Conservation (phyloP, 2,888 invertebrate species). For the Pteria penguin region DNA sequence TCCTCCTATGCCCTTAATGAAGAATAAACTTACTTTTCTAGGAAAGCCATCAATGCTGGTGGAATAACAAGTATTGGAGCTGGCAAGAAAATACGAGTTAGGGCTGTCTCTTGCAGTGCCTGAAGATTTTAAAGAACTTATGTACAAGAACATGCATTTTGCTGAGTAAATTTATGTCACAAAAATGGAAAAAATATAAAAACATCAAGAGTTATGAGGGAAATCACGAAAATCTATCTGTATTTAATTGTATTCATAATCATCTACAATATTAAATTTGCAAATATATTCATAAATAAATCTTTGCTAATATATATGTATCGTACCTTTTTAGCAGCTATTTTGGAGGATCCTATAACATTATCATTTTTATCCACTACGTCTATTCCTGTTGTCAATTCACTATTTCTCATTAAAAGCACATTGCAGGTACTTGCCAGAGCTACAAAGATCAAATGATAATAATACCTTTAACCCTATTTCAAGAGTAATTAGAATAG, state of each 20-base stretch:
- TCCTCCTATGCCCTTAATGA: no score
- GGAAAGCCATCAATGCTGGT: slow-evolving; percentile 77
- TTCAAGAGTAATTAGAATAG: no score
- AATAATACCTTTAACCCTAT: no score
- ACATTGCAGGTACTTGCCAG: slow-evolving; percentile 81
- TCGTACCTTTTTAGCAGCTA: slow-evolving; percentile 81
- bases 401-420: slow-evolving; percentile 81
- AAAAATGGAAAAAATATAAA: no score
- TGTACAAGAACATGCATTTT: not conserved
- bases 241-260: no score
- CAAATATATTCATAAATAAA: not conserved
- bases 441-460: slow-evolving; percentile 66
- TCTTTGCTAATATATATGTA: not conserved
- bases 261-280: not conserved
- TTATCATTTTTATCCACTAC: slow-evolving; percentile 80
- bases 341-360: slow-evolving; percentile 81
- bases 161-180: not conserved
- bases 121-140: slow-evolving; percentile 51
- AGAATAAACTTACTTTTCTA: slow-evolving; percentile 79
- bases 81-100: slow-evolving; percentile 79
- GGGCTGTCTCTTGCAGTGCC: slow-evolving; percentile 80
- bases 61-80: slow-evolving; percentile 80
- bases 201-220: no score
- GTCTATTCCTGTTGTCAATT: slow-evolving; percentile 80
- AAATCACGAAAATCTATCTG: no score